Conservation (phyloP, 2,888 invertebrate genomes). For the Dasysyrphus tricinctus region DNA sequence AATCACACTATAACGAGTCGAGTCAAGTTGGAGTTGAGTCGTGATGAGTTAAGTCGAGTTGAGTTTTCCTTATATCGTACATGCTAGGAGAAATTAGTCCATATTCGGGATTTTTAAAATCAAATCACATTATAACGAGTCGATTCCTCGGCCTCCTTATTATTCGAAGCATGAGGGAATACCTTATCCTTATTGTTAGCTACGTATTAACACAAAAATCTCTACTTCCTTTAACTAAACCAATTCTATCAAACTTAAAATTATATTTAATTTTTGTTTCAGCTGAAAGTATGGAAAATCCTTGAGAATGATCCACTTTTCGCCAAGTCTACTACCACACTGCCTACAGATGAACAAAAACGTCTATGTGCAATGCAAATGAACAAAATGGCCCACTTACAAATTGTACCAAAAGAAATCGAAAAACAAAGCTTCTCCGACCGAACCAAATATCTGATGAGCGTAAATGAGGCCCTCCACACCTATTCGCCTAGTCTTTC, state of each 20-base stretch:
- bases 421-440: slow-evolving; percentile 86
- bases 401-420: slow-evolving; percentile 87
- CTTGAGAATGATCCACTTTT: slow-evolving; percentile 92
- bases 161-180: too few relatives aligned
- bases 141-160: too few relatives aligned
- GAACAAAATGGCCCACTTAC: slow-evolving; percentile 87
- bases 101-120: too few relatives aligned
- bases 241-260: slow-evolving; percentile 5
- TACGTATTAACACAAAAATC: too few relatives aligned
- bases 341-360: slow-evolving; percentile 89
- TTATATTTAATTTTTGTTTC: slow-evolving; percentile 77
- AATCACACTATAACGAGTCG: too few relatives aligned
- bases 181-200: too few relatives aligned
- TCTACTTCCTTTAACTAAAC: background rate
- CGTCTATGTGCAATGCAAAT: slow-evolving; percentile 88
- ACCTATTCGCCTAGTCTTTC: slow-evolving; percentile 89
- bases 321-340: slow-evolving; percentile 86
- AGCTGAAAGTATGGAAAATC: slow-evolving; percentile 91
- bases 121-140: too few relatives aligned
- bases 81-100: too few relatives aligned
- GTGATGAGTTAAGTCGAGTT: too few relatives aligned
- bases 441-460: slow-evolving; percentile 89
- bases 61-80: too few relatives aligned
- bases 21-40: too few relatives aligned
- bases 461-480: slow-evolving; percentile 90